Base-by-base conservation (phyloP, 1,140 invertebrate genomes). In the Anoplophora glabripennis region DNA sequence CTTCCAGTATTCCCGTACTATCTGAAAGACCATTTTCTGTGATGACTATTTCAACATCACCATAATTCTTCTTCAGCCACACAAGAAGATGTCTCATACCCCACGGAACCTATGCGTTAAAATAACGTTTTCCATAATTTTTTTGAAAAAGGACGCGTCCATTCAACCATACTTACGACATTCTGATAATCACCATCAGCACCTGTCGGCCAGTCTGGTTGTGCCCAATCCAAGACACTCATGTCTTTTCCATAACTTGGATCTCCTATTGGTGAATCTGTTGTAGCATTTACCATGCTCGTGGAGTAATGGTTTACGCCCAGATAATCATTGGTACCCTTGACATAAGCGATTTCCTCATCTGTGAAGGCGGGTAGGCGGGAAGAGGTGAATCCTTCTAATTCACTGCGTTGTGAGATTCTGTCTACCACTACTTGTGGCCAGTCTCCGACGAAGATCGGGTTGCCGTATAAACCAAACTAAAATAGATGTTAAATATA, bases 401-500 rank as follows among this genome's bases (percentile, higher is more conserved):
- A 48, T 37, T 55, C 45, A 59, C 79, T 81, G 10, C 77, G 76
- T 12, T 72, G 54, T 4, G 56, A 65, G 15, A 84, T 71, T 1
- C 56, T 21, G 14, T 72, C 62, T 61, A 76, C 77, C 71, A 84
- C 74, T 0, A 74, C 37, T 52, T 74, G 57, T 0, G 83, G 83
- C 72, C 81, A 84, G 21, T 81, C 78, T 0, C 83, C 83, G 0
- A 72, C 75, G 58, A 74, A 78, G 8, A 84, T 72, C 2, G 82
- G 78, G 63, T 81, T 72, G 0, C 77, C 66, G 41, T 78, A 18
- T 65, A 63, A 5, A 5, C 21, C 21, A 5, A 28, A 28, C 77
- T 81, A 66, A 35, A 68, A 74, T n/a, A n/a, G n/a, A n/a, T n/a
- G n/a, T n/a, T n/a, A n/a, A n/a, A n/a, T n/a, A n/a, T n/a, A n/a